Percentiles rank a stretch among this genome's conserved stretches.
Evolutionary conservation across 1,140 invertebrate species (phyloP).

Genomic region (Stratiolaelaps scimitus): DNA sequence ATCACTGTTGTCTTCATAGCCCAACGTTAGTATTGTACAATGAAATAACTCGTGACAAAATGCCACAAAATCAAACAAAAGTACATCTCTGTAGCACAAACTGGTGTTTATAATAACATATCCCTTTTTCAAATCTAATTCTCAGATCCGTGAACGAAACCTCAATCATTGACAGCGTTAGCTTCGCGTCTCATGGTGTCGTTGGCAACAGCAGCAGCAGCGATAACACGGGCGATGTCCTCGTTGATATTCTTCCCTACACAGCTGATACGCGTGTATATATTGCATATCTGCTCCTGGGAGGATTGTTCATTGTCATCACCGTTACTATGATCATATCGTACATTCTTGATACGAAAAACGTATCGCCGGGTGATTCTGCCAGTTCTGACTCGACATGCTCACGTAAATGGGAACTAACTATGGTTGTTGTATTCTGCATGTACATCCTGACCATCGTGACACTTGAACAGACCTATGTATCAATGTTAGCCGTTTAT

Average conservation of each 20-base stretch:
- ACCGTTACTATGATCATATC: not conserved
- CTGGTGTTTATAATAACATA: no score
- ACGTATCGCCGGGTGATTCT: not conserved
- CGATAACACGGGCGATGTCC: not conserved
- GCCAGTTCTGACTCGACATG: slow-evolving; percentile 30
- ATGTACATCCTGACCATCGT: slow-evolving; percentile 6
- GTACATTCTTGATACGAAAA: not conserved
- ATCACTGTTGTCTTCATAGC: no score
- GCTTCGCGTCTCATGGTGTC: not conserved
- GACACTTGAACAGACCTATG: not conserved
- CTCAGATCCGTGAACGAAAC: no score
- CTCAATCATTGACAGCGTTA: no score
- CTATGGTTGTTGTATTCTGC: not conserved
- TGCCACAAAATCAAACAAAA: no score
- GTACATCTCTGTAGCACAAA: no score
- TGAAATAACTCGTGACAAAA: no score
- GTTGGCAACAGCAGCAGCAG: not conserved
- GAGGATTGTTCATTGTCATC: not conserved
- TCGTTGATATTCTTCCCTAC: not conserved
- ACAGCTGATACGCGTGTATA: not conserved
- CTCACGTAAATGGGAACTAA: slow-evolving; percentile 32
- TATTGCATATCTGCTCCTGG: not conserved
- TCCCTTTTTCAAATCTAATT: no score
- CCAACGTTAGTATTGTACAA: no score
- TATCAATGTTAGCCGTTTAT: not conserved